Conservation (phyloP, 2,797 vertebrate genomes). For the Mycteria americana region DNA sequence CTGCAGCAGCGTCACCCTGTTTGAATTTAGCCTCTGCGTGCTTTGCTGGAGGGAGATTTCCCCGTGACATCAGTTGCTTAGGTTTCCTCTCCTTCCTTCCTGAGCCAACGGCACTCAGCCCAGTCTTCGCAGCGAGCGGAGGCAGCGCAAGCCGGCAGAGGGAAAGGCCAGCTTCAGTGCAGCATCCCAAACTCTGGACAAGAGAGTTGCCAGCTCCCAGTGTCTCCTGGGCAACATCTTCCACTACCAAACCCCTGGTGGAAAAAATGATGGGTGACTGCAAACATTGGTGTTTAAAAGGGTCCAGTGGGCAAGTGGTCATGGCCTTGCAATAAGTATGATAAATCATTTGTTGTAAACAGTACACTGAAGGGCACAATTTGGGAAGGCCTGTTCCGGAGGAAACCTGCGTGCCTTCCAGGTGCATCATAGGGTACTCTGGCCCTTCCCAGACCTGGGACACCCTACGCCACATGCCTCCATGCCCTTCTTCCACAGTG, state of each 20-base stretch:
- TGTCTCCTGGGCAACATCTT: neutral
- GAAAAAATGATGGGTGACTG: neutral
- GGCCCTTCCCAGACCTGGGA: neutral
- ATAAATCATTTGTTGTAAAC: neutral
- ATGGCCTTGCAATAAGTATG: neutral
- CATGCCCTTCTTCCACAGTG: neutral
- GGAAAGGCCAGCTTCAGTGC: neutral
- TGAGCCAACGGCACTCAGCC: fast-evolving
- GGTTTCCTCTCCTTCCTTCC: neutral
- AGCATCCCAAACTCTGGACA: neutral
- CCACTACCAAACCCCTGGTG: neutral
- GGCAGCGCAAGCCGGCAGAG: neutral
- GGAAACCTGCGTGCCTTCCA: neutral
- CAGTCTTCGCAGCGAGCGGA: neutral
- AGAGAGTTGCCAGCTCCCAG: neutral
- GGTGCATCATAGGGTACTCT: fast-evolving
- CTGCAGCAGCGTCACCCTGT: neutral
- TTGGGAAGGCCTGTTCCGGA: neutral
- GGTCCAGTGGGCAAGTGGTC: neutral
- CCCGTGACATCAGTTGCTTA: neutral
- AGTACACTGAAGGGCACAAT: neutral
- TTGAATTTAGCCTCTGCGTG: fast-evolving
- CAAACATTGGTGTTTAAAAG: neutral
- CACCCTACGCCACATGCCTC: fast-evolving
- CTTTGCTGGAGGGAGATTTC: neutral